phyloP scores from a whole-genome alignment of 2,113 vertebrate genomes.

The Apteryx mantelli region DNA sequence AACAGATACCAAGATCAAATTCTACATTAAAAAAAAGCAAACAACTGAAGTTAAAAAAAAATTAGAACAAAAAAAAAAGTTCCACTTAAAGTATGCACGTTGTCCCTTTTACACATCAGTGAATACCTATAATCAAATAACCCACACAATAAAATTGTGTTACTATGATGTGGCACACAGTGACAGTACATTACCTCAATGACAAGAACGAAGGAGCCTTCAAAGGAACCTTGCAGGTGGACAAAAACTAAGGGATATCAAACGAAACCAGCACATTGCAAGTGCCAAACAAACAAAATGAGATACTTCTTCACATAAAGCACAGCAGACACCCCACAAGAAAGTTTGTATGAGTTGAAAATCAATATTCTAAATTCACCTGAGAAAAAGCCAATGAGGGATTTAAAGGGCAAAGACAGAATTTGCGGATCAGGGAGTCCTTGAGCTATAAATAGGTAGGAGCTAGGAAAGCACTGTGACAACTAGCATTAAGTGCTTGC shows the following conservation, averaged over 20 bases:
- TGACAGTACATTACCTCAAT: not conserved
- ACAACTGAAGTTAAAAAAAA: not conserved
- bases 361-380: not conserved
- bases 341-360: not conserved
- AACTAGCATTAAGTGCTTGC: not conserved
- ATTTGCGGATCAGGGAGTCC: not conserved
- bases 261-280: fast-evolving
- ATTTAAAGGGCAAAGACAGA: not conserved
- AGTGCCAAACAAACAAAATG: not conserved
- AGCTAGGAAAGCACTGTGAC: not conserved
- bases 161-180: fast-evolving
- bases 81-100: not conserved
- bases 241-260: not conserved
- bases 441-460: not conserved
- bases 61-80: not conserved
- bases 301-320: not conserved
- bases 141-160: not conserved
- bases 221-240: not conserved
- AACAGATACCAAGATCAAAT: not conserved
- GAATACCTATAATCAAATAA: not conserved
- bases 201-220: not conserved
- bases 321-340: not conserved
- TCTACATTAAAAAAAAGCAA: not conserved
- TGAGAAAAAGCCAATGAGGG: not conserved
- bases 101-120: not conserved